A percentile compares a stretch with the other conserved stretches of the same genome.
Conservation (phyloP, 2,797 vertebrate species). For the Crax fasciolata region DNA sequence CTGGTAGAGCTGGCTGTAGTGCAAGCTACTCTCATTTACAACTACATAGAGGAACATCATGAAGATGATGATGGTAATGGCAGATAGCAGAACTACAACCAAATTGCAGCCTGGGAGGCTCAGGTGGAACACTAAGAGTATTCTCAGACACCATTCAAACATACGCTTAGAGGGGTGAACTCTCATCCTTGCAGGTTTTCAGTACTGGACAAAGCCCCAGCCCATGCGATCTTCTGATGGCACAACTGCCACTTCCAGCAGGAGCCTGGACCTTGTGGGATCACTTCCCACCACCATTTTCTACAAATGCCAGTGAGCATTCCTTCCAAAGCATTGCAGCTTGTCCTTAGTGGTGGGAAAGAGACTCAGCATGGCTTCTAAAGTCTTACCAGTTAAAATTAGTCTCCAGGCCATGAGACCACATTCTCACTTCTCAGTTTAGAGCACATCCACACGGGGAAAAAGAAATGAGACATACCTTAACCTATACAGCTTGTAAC, state of each 20-base stretch:
- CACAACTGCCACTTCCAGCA: neutral
- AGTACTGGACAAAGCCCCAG: neutral
- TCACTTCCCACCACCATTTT: neutral
- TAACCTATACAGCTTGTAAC: neutral
- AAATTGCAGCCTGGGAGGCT: neutral
- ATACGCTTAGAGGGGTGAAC: neutral
- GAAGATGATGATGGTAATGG: neutral
- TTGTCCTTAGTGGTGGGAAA: neutral
- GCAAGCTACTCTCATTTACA: neutral
- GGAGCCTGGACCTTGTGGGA: neutral
- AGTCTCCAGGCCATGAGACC: neutral
- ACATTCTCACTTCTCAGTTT: neutral
- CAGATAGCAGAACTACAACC: neutral
- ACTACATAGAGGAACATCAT: accelerated
- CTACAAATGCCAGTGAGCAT: neutral
- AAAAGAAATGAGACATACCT: neutral
- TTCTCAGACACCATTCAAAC: neutral
- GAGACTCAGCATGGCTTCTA: neutral
- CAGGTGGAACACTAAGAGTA: too few species aligned
- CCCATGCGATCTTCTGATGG: neutral
- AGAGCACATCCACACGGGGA: neutral
- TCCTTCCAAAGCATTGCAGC: too few species aligned
- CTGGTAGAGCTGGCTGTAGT: neutral
- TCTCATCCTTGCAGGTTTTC: neutral
- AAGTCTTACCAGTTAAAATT: neutral